phyloP scores from a whole-genome alignment of 1,140 invertebrate species.

The Drosophila subpulchrella region DNA sequence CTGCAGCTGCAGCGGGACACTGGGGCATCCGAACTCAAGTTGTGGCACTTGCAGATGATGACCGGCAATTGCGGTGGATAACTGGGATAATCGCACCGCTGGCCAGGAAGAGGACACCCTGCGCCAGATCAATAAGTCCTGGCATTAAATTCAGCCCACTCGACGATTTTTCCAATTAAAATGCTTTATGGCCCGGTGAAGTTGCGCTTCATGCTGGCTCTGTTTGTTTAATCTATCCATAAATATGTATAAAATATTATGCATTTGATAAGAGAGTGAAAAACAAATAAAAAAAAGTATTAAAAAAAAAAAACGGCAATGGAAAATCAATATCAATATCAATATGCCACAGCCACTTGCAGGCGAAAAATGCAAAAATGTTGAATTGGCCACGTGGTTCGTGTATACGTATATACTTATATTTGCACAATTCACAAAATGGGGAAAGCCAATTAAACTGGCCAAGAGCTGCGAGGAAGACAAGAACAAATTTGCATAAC shows the following conservation, averaged over 20 bases:
- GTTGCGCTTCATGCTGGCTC: background rate
- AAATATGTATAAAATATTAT: slow-evolving; percentile 17
- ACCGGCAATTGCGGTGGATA: slow-evolving; percentile 24
- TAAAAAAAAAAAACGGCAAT: slow-evolving; percentile 17
- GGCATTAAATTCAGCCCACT: slow-evolving; percentile 1
- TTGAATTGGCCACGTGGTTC: background rate
- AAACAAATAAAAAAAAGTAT: background rate
- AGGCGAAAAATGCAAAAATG: slow-evolving; percentile 16
- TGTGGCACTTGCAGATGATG: slow-evolving; percentile 38
- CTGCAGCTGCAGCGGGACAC: slow-evolving; percentile 35
- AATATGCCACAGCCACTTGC: slow-evolving; percentile 35
- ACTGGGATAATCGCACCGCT: slow-evolving; percentile 12
- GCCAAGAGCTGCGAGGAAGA: slow-evolving; percentile 8
- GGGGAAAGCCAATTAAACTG: slow-evolving; percentile 47
- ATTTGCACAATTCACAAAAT: slow-evolving; percentile 61
- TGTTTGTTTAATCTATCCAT: slow-evolving; percentile 10
- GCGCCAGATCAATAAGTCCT: slow-evolving; percentile 15
- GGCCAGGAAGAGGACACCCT: background rate
- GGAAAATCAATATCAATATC: slow-evolving; percentile 51
- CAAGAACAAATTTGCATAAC: slow-evolving; percentile 78
- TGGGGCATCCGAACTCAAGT: slow-evolving; percentile 24
- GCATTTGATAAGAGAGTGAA: slow-evolving; percentile 7
- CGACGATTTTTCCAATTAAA: slow-evolving; percentile 38
- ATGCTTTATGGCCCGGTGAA: background rate
- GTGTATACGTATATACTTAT: slow-evolving; percentile 10